Conservation (phyloP, 2,888 invertebrate species). For the Heteromurus nitidus region DNA sequence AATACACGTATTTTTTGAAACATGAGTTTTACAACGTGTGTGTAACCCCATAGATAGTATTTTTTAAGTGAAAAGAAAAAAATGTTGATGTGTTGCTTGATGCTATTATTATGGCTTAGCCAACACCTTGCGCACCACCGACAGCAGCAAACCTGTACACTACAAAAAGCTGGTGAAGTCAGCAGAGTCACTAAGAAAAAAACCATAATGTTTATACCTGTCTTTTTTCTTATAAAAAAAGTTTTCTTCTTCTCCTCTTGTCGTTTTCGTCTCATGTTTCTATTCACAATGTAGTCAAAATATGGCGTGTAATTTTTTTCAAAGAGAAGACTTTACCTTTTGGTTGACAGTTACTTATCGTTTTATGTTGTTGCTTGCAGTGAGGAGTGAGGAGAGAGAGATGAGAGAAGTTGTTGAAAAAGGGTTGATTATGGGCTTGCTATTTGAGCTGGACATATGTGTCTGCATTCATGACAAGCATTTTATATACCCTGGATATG, state of each 20-base stretch:
- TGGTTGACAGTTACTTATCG: conserved; percentile 30
- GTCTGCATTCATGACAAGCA: too few species aligned
- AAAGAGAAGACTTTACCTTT: conserved; percentile 26
- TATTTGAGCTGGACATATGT: conserved; percentile 2
- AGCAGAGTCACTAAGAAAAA: conserved; percentile 10
- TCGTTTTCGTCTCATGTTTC: conserved; percentile 25
- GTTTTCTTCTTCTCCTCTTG: conserved; percentile 10
- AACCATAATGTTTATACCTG: conserved; percentile 37
- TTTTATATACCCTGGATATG: too few species aligned
- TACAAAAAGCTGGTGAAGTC: too few species aligned
- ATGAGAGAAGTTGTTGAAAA: conserved; percentile 17
- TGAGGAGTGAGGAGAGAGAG: neutral
- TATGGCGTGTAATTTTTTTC: conserved; percentile 8
- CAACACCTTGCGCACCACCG: conserved; percentile 38
- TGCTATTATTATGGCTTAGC: conserved; percentile 56
- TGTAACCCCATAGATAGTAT: conserved; percentile 32
- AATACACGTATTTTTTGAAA: conserved; percentile 28
- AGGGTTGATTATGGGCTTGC: conserved; percentile 24
- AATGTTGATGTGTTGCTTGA: conserved; percentile 53
- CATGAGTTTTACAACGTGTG: conserved; percentile 14
- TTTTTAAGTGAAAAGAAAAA: conserved; percentile 38
- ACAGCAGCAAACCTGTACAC: neutral
- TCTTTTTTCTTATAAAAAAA: conserved; percentile 18
- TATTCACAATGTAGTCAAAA: conserved; percentile 19
- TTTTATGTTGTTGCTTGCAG: conserved; percentile 3